phyloP scores from a whole-genome alignment of 2,888 invertebrate species.

The Lissocephala sabroskyi region DNA sequence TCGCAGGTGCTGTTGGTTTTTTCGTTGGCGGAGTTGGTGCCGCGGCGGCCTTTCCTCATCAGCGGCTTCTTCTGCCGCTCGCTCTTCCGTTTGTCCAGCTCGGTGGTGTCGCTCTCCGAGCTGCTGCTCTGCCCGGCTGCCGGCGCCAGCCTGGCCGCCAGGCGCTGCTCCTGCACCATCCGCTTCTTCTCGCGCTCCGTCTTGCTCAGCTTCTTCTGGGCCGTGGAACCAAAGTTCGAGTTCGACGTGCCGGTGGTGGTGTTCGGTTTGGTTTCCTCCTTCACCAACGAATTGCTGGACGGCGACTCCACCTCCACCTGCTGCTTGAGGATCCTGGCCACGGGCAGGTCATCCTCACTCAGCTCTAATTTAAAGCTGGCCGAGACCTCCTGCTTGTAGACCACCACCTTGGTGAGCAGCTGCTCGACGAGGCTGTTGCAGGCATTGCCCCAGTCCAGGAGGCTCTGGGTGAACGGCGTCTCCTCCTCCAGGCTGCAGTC shows the following conservation, averaged over 20 bases:
- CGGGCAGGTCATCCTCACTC: constrained; percentile 49
- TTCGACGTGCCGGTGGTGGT: constrained; percentile 36
- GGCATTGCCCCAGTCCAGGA: constrained; percentile 77
- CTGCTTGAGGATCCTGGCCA: constrained; percentile 40
- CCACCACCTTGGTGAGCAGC: constrained; percentile 74
- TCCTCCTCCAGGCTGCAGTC: constrained; percentile 29
- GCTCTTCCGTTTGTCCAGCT: constrained; percentile 56
- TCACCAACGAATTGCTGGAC: constrained; percentile 5
- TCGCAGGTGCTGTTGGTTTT: constrained; percentile 24
- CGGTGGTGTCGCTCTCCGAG: constrained; percentile 74
- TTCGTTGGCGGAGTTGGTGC: not conserved
- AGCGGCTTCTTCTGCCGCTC: constrained; percentile 63
- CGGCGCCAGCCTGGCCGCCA: constrained; percentile 64
- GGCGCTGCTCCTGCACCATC: constrained; percentile 61
- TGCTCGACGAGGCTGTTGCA: constrained; percentile 87
- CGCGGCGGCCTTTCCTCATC: constrained; percentile 43
- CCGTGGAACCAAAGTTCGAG: constrained; percentile 15
- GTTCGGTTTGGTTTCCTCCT: constrained; percentile 37
- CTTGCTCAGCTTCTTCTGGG: constrained; percentile 62
- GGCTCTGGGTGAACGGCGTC: constrained; percentile 21
- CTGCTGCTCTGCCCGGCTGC: constrained; percentile 71
- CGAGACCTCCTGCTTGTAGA: not conserved
- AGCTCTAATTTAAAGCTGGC: constrained; percentile 35
- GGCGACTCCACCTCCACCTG: constrained; percentile 34
- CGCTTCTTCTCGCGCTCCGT: constrained; percentile 70